Base-by-base conservation (phyloP, 2,113 vertebrate genomes). In the Apteryx mantelli region DNA sequence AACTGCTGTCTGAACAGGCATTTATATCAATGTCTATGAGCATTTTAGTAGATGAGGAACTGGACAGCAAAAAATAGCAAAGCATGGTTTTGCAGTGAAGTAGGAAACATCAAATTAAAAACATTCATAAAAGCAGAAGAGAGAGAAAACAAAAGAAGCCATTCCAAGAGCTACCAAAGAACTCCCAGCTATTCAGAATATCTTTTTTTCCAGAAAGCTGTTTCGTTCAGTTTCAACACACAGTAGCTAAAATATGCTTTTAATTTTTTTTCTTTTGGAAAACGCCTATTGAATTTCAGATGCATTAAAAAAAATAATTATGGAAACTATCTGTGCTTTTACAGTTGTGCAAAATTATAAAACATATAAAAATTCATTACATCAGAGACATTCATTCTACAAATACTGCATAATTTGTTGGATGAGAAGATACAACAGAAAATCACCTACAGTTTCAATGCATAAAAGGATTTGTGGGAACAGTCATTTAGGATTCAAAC, bases 111-210 rank as follows among this genome's bases (percentile, higher is more conserved):
- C 83, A 95, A 96, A 93, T 46, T 22, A 96, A 90, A 81, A 82
- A 68, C 81, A 91, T 53, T 56, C 14, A 94, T 25, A 83, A 48
- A 89, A 97, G 93, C 69, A 80, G 80, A 93, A 75, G 77, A 91
- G 83, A 94, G 79, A 80, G 55, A 96, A 96, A 97, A 94, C 96
- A 97, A 96, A 97, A 97, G 53, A 94, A 96, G 95, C 87, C 78
- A 94, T 58, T 94, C 71, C 81, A 94, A 95, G 36, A 95, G 91
- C 82, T 73, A 94, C 46, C 22, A 92, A 90, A 91, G 50, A 96
- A 96, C 56, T 78, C 71, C 82, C 91, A 97, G 86, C 10, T 93
- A 90, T 76, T 92, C 76, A 95, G 87, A 92, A 12, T 65, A 89
- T 91, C 65, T 84, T 92, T 93, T 96, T 80, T 89, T 94, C 21